Evolutionary conservation across 2,797 vertebrate genomes (phyloP).

Genomic region (Karalla daura): DNA sequence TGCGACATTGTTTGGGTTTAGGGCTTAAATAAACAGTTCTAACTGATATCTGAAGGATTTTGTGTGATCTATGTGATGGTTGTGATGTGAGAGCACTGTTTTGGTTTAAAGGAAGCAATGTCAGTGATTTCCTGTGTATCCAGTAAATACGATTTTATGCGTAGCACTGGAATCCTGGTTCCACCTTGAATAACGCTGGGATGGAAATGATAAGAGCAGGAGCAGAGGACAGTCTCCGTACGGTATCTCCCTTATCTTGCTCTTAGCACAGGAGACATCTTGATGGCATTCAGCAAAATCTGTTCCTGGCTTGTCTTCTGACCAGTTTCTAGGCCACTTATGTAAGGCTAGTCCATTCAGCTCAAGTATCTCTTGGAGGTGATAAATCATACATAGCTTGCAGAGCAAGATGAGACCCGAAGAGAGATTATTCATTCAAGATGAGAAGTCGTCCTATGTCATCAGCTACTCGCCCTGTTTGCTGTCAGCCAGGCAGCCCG

Average conservation of each 20-base stretch:
- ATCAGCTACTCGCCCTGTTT: background rate
- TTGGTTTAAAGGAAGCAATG: too few species aligned
- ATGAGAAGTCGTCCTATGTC: conserved; percentile 3
- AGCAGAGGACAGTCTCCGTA: background rate
- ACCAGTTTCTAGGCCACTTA: conserved; percentile 40
- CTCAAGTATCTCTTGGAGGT: conserved; percentile 5
- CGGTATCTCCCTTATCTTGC: background rate
- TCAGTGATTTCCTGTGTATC: too few species aligned
- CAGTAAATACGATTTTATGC: too few species aligned
- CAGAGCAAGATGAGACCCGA: conserved; percentile 6
- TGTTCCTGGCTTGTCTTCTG: conserved; percentile 1
- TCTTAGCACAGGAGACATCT: background rate
- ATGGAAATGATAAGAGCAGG: background rate
- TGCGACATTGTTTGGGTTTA: too few species aligned
- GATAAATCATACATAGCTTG: conserved; percentile 42
- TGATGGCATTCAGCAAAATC: conserved; percentile 11
- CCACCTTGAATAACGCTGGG: too few species aligned
- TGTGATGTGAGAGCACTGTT: too few species aligned
- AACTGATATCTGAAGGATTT: too few species aligned
- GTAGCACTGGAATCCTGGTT: too few species aligned
- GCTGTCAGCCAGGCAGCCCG: background rate
- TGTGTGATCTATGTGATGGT: too few species aligned
- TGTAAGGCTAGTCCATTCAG: conserved; percentile 28
- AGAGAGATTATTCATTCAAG: conserved; percentile 6
- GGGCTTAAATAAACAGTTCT: too few species aligned